These are phyloP conservation scores for Pseudomyrmex dendroicus DNA, from an alignment of 1,140 invertebrate species.

Conservation along the genomic window DNA sequence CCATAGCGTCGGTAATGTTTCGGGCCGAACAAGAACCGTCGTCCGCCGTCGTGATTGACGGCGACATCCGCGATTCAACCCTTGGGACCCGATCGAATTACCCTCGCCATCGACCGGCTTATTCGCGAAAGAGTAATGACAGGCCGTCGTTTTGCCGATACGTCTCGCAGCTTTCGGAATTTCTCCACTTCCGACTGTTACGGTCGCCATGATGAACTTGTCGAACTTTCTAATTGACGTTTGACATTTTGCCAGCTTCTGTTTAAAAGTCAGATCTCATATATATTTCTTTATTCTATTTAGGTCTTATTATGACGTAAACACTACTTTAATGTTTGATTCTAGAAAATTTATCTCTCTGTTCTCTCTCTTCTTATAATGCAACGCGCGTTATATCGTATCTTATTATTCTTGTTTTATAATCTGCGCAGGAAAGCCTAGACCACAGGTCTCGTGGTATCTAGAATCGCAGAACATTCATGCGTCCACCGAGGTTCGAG, in stretches of 20 bases:
- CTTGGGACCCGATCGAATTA: constrained; percentile 60
- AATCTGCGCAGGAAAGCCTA: constrained; percentile 85
- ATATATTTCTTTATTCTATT: no score
- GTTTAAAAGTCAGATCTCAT: no score
- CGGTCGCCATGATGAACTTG: neutral
- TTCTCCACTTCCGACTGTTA: neutral
- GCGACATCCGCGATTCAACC: constrained; percentile 29
- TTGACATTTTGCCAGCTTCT: neutral
- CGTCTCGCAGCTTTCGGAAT: neutral
- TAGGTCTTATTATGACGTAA: no score
- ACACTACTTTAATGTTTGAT: neutral
- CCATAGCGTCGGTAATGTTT: constrained; percentile 44
- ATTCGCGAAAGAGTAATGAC: constrained; percentile 52
- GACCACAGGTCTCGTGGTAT: constrained; percentile 86
- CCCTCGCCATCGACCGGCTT: constrained; percentile 29
- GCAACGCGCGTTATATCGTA: neutral
- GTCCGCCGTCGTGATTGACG: constrained; percentile 67
- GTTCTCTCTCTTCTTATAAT: neutral
- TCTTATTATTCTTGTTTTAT: constrained; percentile 20
- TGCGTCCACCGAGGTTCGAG: constrained; percentile 82
- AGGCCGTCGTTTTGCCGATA: constrained; percentile 5
- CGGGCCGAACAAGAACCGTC: constrained; percentile 39
- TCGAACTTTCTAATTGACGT: constrained; percentile 22
- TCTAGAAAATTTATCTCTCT: neutral
- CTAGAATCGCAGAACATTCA: constrained; percentile 86